phyloP scores from a whole-genome alignment of 2,888 invertebrate species.

The Hyposoter didymator region DNA sequence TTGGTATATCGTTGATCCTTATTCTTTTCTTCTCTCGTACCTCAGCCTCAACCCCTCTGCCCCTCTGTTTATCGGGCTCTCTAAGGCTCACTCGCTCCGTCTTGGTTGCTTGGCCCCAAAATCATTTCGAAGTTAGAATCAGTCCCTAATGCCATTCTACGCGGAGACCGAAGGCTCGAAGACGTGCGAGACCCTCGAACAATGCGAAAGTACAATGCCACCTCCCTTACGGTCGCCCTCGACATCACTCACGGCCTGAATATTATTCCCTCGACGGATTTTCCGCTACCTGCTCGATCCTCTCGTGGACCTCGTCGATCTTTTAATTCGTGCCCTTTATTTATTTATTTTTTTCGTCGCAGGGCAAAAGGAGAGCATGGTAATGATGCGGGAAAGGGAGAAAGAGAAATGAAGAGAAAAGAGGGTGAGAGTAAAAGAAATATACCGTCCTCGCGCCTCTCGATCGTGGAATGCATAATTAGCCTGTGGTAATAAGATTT shows the following conservation, averaged over 20 bases:
- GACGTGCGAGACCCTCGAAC: constrained; percentile 67
- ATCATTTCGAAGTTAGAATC: constrained; percentile 79
- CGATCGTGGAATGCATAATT: constrained; percentile 72
- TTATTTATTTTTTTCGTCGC: constrained; percentile 56
- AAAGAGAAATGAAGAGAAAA: neutral
- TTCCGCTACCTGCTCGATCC: constrained; percentile 74
- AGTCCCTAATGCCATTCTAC: constrained; percentile 74
- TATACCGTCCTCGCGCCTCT: constrained; percentile 52
- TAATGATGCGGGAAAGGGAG: constrained; percentile 29
- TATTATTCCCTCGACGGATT: constrained; percentile 68
- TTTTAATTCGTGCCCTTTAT: constrained; percentile 71
- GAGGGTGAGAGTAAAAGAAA: constrained; percentile 16
- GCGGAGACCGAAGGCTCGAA: constrained; percentile 65
- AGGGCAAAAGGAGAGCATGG: constrained; percentile 17
- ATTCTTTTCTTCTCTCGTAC: constrained; percentile 41
- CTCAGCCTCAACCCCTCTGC: constrained; percentile 18
- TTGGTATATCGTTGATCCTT: constrained; percentile 25
- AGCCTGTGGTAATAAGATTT: constrained; percentile 60
- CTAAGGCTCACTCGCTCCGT: constrained; percentile 30
- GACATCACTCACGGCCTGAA: constrained; percentile 71
- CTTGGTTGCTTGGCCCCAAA: constrained; percentile 60
- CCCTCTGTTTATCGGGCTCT: constrained; percentile 27
- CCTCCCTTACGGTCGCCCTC: constrained; percentile 70
- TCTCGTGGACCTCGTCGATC: constrained; percentile 62
- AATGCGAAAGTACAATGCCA: constrained; percentile 71